Evolutionary conservation across 2,797 vertebrate genomes (phyloP).

Genomic region (Myotis myotis): DNA sequence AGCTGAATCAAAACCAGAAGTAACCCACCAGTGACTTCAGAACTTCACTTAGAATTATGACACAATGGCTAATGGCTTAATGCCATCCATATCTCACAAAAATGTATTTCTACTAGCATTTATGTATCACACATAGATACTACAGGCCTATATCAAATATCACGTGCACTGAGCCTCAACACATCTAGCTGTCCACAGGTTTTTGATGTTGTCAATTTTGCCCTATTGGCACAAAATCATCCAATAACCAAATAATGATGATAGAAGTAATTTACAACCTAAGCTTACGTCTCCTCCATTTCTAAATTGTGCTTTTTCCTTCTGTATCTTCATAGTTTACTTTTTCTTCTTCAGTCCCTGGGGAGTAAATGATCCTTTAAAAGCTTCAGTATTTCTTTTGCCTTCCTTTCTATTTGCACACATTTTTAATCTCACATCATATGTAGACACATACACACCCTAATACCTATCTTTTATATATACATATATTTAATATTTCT

Average conservation of each 20-base stretch:
- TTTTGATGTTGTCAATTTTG: background rate
- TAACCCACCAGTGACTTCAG: background rate
- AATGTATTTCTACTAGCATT: background rate
- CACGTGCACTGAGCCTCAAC: background rate
- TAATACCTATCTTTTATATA: background rate
- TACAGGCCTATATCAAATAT: background rate
- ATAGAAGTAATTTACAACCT: background rate
- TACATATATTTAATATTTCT: background rate
- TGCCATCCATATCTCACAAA: background rate
- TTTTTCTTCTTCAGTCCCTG: background rate
- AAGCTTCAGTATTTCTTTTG: background rate
- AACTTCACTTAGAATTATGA: conserved; percentile 17
- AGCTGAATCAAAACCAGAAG: background rate
- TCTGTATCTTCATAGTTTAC: background rate
- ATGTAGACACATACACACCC: background rate
- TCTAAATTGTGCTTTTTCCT: background rate
- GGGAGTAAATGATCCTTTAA: background rate
- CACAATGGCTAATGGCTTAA: background rate
- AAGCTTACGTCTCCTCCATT: background rate
- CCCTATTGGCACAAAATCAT: background rate
- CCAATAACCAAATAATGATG: background rate
- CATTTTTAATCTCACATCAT: background rate
- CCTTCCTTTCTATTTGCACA: background rate
- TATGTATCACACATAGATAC: background rate
- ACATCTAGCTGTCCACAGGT: background rate